Percentiles rank a stretch among this genome's conserved stretches.
phyloP scores from a whole-genome alignment of 1,140 invertebrate genomes.

The Macrocentrus cingulum region DNA sequence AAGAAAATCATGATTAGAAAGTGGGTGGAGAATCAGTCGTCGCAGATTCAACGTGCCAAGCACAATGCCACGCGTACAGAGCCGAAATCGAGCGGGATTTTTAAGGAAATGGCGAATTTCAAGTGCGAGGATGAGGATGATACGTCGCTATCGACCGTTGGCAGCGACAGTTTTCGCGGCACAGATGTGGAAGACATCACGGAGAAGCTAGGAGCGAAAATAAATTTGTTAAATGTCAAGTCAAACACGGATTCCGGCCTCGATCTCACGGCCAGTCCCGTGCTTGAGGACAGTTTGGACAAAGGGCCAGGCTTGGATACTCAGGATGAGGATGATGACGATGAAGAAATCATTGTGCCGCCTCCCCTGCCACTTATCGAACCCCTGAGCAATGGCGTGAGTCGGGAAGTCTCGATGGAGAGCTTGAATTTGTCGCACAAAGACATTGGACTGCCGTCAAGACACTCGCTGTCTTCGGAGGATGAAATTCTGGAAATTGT shows the following conservation, averaged over 20 bases:
- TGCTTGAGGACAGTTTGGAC: conserved; percentile 46
- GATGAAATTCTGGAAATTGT: conserved; percentile 81
- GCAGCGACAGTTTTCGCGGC: conserved; percentile 50
- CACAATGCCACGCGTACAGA: conserved; percentile 51
- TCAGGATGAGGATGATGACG: conserved; percentile 65
- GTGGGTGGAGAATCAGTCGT: conserved; percentile 90
- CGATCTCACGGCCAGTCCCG: conserved; percentile 42
- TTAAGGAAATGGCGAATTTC: conserved; percentile 67
- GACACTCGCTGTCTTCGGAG: conserved; percentile 55
- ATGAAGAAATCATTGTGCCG: conserved; percentile 74
- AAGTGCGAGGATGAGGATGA: conserved; percentile 58
- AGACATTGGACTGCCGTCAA: conserved; percentile 49
- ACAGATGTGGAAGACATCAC: conserved; percentile 54
- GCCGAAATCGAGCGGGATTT: conserved; percentile 52
- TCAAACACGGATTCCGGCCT: conserved; percentile 45
- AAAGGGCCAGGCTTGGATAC: conserved; percentile 39
- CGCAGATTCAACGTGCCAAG: conserved; percentile 66
- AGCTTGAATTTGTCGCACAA: conserved; percentile 67
- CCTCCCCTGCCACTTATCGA: conserved; percentile 75
- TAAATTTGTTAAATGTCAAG: conserved; percentile 50
- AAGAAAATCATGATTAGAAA: conserved; percentile 91
- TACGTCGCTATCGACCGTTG: conserved; percentile 46
- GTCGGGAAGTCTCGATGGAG: conserved; percentile 77
- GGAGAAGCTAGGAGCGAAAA: conserved; percentile 49
- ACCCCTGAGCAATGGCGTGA: conserved; percentile 65